phyloP scores from a whole-genome alignment of 2,888 invertebrate genomes.

The Napeogenes sylphis region DNA sequence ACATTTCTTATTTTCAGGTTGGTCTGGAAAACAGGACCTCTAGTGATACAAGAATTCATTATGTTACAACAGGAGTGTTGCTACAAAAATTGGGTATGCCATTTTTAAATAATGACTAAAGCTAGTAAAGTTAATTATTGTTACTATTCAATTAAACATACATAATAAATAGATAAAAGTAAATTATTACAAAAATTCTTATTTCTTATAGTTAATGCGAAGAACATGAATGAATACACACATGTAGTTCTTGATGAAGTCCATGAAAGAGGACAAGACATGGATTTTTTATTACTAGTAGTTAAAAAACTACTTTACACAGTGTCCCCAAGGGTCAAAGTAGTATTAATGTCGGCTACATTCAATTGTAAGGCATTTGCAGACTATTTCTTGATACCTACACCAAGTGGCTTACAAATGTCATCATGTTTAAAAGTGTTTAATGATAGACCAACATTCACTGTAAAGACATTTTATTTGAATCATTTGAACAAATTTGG shows the following conservation, averaged over 20 bases:
- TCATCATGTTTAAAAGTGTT: constrained; percentile 67
- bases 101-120: constrained; percentile 13
- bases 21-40: constrained; percentile 80
- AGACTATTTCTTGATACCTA: constrained; percentile 77
- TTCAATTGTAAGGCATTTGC: constrained; percentile 85
- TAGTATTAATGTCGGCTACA: constrained; percentile 95
- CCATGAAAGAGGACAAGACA: constrained; percentile 94
- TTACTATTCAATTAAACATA: neutral
- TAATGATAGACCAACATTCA: constrained; percentile 68
- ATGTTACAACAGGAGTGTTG: constrained; percentile 93
- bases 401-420: constrained; percentile 44
- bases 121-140: neutral
- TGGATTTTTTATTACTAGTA: constrained; percentile 92
- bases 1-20: constrained; percentile 69
- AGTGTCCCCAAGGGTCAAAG: constrained; percentile 57
- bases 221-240: constrained; percentile 86
- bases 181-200: neutral
- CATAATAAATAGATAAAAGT: neutral
- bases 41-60: constrained; percentile 86
- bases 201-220: constrained; percentile 72
- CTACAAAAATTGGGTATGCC: constrained; percentile 82
- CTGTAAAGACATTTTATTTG: constrained; percentile 81
- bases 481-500: constrained; percentile 72
- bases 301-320: constrained; percentile 86
- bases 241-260: constrained; percentile 96